Conservation (phyloP, 2,888 invertebrate genomes). For the Apotomis turbidana region DNA sequence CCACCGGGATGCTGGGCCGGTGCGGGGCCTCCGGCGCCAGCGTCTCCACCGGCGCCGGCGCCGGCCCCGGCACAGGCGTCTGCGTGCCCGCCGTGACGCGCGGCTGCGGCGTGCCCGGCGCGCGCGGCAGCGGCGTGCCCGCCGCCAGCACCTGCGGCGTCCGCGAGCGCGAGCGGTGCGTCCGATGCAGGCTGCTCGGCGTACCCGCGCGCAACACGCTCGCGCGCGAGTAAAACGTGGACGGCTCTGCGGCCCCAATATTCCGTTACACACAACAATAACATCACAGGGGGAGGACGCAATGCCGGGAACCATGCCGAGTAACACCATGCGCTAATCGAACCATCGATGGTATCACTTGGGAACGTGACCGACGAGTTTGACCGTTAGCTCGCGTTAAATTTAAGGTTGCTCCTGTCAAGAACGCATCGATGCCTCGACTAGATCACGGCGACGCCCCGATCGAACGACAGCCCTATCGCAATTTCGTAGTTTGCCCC, state of each 20-base stretch:
- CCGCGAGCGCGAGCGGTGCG: conserved; percentile 75
- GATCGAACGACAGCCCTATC: conserved; percentile 31
- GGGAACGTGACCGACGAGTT: too few species aligned
- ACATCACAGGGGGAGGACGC: conserved; percentile 7
- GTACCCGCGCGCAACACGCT: conserved; percentile 87
- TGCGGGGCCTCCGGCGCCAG: conserved; percentile 67
- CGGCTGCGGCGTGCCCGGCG: conserved; percentile 48
- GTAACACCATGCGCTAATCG: not conserved
- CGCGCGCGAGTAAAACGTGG: conserved; percentile 89
- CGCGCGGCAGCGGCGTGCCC: conserved; percentile 60
- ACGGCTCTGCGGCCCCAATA: conserved; percentile 78
- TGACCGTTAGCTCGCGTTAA: too few species aligned
- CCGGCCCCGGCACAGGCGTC: conserved; percentile 58
- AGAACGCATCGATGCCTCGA: conserved; percentile 13
- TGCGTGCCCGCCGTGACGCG: conserved; percentile 75
- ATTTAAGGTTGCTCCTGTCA: too few species aligned
- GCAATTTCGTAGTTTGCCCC: conserved; percentile 71
- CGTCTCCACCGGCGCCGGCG: conserved; percentile 52
- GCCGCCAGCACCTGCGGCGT: conserved; percentile 72
- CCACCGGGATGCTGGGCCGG: conserved; percentile 82
- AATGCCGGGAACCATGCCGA: conserved; percentile 25
- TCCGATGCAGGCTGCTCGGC: conserved; percentile 84
- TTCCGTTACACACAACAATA: conserved; percentile 53
- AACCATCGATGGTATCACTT: not conserved
- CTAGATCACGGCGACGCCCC: conserved; percentile 16